These are phyloP conservation scores for Sebastes elongatus DNA, from an alignment of 2,797 vertebrate genomes.

Conservation along the genomic window DNA sequence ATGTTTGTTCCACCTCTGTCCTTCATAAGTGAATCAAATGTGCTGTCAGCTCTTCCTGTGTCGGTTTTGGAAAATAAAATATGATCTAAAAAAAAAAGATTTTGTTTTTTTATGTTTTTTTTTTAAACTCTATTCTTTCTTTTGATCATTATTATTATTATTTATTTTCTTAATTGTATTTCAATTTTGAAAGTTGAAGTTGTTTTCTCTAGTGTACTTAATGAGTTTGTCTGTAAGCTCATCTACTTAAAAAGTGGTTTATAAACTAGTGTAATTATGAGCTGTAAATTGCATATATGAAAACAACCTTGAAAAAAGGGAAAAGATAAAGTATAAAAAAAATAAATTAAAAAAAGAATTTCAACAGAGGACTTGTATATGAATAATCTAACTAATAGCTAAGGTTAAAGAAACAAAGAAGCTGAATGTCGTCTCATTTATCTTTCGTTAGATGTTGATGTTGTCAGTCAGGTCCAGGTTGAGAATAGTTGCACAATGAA, in stretches of 20 bases:
- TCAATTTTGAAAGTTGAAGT: too few species aligned
- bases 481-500: not conserved
- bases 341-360: not conserved
- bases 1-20: not conserved
- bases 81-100: not conserved
- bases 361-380: not conserved
- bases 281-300: too few species aligned
- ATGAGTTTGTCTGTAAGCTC: too few species aligned
- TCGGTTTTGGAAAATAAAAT: not conserved
- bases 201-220: too few species aligned
- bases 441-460: not conserved
- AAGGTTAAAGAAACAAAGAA: fast-evolving
- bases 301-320: too few species aligned
- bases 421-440: not conserved
- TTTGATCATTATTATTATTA: too few species aligned
- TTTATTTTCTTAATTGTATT: too few species aligned
- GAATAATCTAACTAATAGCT: not conserved
- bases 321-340: too few species aligned
- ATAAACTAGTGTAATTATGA: too few species aligned
- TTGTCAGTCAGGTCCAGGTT: not conserved
- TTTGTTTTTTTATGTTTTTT: too few species aligned
- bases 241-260: too few species aligned
- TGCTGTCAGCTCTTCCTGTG: not conserved
- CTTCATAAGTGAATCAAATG: not conserved
- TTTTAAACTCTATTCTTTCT: too few species aligned